These are phyloP conservation scores for Actenoides lindsayi DNA, from an alignment of 2,113 vertebrate species.

Conservation along the genomic window DNA sequence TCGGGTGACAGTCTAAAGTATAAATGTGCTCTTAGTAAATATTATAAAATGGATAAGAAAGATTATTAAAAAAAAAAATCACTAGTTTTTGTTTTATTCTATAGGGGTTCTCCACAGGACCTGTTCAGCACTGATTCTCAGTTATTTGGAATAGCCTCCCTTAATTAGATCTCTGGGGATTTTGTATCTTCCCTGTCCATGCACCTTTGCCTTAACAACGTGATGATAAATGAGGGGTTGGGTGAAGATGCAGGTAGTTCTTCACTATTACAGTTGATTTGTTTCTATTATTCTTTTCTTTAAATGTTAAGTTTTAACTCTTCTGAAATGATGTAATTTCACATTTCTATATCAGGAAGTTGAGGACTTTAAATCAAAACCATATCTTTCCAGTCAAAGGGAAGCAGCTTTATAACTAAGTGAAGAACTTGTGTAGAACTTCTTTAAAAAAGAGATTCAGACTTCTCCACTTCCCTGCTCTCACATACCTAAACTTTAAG, in stretches of 20 bases:
- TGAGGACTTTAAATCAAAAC: neutral
- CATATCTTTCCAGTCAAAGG: rapidly evolving
- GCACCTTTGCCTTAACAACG: neutral
- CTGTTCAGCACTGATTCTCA: neutral
- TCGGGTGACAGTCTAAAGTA: neutral
- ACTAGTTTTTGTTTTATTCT: neutral
- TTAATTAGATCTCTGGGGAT: neutral
- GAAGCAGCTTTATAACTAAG: neutral
- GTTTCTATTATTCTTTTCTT: neutral
- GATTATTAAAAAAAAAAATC: neutral
- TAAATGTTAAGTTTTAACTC: neutral
- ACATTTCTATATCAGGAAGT: neutral
- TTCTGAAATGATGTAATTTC: neutral
- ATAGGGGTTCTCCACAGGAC: neutral
- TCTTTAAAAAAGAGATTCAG: neutral
- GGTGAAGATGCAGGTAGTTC: neutral
- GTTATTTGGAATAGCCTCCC: neutral
- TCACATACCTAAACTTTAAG: neutral
- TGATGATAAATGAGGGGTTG: neutral
- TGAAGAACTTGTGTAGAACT: neutral
- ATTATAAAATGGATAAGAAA: neutral
- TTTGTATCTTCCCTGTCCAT: neutral
- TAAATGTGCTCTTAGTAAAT: neutral
- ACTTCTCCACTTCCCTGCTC: neutral
- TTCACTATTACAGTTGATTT: neutral